These are phyloP conservation scores for Heliconius himera DNA, from an alignment of 1,140 invertebrate species.

Conservation along the genomic window DNA sequence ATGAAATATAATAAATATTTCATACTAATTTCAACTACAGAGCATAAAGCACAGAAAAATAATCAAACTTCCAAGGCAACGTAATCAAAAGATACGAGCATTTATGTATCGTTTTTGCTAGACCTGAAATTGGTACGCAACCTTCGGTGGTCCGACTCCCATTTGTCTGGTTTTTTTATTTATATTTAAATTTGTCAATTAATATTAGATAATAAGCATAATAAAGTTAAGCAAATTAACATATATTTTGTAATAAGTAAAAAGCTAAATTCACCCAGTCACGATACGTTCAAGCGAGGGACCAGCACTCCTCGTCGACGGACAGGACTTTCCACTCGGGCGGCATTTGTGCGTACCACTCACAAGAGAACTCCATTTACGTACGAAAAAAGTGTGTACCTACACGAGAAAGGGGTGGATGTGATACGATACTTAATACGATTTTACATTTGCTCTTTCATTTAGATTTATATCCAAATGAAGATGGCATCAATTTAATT, in stretches of 20 bases:
- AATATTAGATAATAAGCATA: neutral
- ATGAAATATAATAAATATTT: no score
- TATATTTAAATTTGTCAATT: no score
- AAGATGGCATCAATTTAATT: conserved; percentile 32
- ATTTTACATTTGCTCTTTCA: neutral
- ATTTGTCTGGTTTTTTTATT: no score
- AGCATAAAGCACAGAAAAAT: no score
- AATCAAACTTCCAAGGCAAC: no score
- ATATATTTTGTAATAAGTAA: conserved; percentile 41
- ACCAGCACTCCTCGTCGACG: conserved; percentile 50
- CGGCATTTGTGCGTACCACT: conserved; percentile 59
- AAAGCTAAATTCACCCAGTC: conserved; percentile 58
- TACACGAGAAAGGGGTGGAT: conserved; percentile 22
- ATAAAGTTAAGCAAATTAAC: neutral
- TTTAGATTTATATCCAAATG: neutral
- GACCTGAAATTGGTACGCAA: no score
- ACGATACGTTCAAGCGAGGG: conserved; percentile 42
- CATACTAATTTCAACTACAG: no score
- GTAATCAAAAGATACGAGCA: no score
- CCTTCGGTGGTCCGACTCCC: no score
- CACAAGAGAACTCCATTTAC: conserved; percentile 70
- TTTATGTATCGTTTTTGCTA: no score
- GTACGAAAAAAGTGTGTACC: conserved; percentile 28
- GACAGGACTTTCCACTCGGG: conserved; percentile 65
- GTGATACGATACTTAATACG: conserved; percentile 5